Conservation (phyloP, 2,888 invertebrate species). For the Boloria euphrosyne region DNA sequence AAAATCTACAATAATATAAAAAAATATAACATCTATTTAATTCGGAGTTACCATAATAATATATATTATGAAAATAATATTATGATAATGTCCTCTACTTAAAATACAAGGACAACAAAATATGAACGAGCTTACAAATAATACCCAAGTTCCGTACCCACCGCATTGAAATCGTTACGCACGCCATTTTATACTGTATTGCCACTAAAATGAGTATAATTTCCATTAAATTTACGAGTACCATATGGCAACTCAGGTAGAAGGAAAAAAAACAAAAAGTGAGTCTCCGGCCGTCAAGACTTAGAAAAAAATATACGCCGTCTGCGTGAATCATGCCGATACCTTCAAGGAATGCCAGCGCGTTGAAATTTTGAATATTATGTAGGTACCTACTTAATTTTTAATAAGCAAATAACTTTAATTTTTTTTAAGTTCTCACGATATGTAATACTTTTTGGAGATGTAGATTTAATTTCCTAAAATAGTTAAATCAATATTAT, state of each 20-base stretch:
- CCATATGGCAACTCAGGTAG: constrained; percentile 51
- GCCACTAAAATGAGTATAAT: neutral
- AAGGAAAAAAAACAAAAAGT: constrained; percentile 46
- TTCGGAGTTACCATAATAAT: neutral
- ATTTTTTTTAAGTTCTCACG: too few species aligned
- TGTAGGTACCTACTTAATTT: neutral
- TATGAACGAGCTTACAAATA: constrained; percentile 31
- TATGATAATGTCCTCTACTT: constrained; percentile 12
- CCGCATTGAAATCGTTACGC: constrained; percentile 26
- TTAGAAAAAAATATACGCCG: constrained; percentile 24
- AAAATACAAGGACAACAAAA: constrained; percentile 26
- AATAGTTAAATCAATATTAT: too few species aligned
- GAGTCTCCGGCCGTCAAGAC: constrained; percentile 42
- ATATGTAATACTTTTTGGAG: too few species aligned
- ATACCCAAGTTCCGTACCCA: constrained; percentile 34
- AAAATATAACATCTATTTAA: neutral
- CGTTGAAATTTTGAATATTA: constrained; percentile 25
- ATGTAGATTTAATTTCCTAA: too few species aligned
- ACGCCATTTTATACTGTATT: constrained; percentile 19
- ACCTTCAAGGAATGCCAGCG: constrained; percentile 27
- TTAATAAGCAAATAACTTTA: too few species aligned
- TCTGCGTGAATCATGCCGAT: constrained; percentile 30
- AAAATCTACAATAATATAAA: neutral
- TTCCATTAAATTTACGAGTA: constrained; percentile 25
- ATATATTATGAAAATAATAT: constrained; percentile 3